Evolutionary conservation across 2,888 invertebrate genomes (phyloP).

Genomic region (Microctonus hyperodae): DNA sequence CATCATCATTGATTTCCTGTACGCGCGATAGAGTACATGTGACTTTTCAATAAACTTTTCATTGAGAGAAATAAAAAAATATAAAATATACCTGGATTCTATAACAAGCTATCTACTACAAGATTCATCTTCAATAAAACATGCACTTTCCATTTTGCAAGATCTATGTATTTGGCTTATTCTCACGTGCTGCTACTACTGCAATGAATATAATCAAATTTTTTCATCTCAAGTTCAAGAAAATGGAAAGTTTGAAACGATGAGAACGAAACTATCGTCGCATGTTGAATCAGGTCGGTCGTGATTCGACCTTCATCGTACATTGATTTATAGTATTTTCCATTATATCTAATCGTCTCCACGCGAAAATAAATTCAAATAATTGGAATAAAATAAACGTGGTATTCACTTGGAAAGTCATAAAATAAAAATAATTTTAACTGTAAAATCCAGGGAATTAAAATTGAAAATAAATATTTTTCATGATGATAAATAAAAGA

Average conservation of each 20-base stretch:
- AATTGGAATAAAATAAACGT: too few relatives aligned
- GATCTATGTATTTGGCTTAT: neutral
- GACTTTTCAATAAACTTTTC: too few relatives aligned
- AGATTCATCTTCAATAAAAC: neutral
- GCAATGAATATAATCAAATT: neutral
- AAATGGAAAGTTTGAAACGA: slow-evolving; percentile 45
- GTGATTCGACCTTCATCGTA: slow-evolving; percentile 27
- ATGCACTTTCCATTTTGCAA: neutral
- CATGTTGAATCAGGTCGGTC: slow-evolving; percentile 35
- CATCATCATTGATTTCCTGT: neutral
- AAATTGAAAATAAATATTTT: neutral
- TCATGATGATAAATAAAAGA: neutral
- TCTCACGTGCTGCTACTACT: neutral
- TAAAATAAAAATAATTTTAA: too few relatives aligned
- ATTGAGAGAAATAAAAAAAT: too few relatives aligned
- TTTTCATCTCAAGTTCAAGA: slow-evolving; percentile 43
- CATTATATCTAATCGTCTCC: neutral
- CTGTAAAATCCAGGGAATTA: too few relatives aligned
- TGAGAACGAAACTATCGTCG: neutral
- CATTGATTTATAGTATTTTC: slow-evolving; percentile 13
- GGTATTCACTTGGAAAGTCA: too few relatives aligned
- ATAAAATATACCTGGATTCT: too few relatives aligned
- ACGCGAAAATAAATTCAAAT: neutral
- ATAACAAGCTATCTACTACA: neutral
- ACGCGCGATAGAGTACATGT: neutral